A percentile compares a stretch with the other conserved stretches of the same genome.
Evolutionary conservation across 2,797 vertebrate species (phyloP).

Genomic region (Propithecus perrieri): DNA sequence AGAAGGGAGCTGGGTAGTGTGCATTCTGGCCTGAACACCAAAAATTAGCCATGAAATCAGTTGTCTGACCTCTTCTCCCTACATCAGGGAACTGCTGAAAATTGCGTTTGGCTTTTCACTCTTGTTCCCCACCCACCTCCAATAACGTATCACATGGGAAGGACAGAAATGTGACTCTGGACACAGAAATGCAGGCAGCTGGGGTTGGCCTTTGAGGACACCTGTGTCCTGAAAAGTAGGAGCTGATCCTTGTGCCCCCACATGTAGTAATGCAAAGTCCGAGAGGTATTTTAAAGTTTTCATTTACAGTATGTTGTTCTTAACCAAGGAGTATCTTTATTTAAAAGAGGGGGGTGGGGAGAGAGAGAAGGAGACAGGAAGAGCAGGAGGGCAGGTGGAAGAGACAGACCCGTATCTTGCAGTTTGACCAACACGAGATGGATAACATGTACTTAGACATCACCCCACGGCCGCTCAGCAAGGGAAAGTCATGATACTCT

Average conservation of each 20-base stretch:
- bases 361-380: background rate
- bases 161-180: background rate
- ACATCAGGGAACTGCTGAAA: background rate
- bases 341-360: too few relatives aligned
- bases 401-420: background rate
- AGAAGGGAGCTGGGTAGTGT: background rate
- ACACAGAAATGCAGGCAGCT: background rate
- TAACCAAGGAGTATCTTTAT: background rate
- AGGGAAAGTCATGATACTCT: background rate
- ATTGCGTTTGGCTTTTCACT: background rate
- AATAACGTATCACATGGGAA: background rate
- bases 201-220: too few relatives aligned
- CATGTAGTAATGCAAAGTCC: accelerated
- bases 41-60: background rate
- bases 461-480: background rate
- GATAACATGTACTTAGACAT: background rate
- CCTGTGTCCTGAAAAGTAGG: background rate
- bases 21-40: background rate
- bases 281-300: background rate
- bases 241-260: background rate
- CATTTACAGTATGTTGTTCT: background rate
- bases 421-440: background rate
- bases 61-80: background rate
- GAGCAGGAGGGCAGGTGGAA: background rate
- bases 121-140: accelerated